Percentiles rank a stretch among this genome's conserved stretches.
Conservation (phyloP, 2,113 vertebrate species). For the Tetrao urogallus region DNA sequence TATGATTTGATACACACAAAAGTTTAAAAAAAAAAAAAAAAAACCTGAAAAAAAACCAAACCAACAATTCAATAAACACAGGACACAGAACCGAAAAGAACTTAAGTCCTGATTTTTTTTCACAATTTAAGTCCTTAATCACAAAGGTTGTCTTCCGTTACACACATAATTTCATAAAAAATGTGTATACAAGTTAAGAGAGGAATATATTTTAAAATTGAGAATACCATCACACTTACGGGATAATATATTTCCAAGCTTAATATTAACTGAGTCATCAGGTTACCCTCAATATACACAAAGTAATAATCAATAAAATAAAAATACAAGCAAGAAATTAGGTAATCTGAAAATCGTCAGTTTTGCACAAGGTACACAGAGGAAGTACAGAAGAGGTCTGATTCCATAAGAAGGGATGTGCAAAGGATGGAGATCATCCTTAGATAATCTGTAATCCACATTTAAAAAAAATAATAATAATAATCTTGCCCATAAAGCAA, state of each 20-base stretch:
- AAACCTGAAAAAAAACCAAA: too few species aligned
- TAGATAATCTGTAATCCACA: background rate
- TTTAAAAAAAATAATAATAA: background rate
- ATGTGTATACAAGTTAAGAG: background rate
- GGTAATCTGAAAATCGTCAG: background rate
- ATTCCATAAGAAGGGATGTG: background rate
- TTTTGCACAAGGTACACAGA: background rate
- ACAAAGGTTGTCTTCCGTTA: background rate
- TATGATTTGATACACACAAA: background rate
- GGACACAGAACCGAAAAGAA: background rate
- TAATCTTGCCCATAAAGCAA: background rate
- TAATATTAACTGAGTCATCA: background rate
- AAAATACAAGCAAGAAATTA: background rate
- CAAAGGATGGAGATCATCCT: background rate
- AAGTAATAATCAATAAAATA: background rate
- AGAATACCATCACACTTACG: background rate
- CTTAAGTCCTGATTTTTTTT: background rate
- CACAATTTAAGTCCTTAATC: background rate
- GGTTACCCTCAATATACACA: background rate
- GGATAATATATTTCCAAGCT: background rate
- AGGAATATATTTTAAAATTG: background rate
- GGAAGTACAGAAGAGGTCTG: background rate
- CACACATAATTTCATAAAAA: background rate
- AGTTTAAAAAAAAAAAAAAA: background rate
- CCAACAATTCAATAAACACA: background rate